phyloP scores from a whole-genome alignment of 2,888 invertebrate species.

The Catocala fraxini region DNA sequence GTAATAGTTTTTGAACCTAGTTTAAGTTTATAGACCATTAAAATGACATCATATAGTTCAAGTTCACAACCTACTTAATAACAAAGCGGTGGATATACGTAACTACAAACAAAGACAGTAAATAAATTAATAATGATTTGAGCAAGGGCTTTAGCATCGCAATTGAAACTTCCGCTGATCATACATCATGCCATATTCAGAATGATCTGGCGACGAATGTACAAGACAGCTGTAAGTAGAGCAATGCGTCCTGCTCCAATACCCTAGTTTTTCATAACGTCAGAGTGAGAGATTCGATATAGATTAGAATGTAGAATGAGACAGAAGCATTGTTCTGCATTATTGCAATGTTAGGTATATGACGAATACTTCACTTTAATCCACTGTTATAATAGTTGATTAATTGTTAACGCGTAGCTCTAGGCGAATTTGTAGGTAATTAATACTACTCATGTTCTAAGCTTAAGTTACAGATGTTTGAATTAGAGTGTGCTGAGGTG shows the following conservation, averaged over 20 bases:
- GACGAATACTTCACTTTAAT: conserved; percentile 44
- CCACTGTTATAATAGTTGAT: conserved; percentile 31
- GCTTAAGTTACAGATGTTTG: conserved; percentile 8
- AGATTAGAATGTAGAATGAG: neutral
- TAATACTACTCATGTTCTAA: conserved; percentile 13
- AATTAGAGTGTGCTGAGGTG: neutral
- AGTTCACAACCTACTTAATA: conserved; percentile 29
- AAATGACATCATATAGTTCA: conserved; percentile 15
- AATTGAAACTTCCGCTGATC: conserved; percentile 73
- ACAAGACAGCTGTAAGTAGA: neutral
- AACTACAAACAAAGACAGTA: conserved; percentile 57
- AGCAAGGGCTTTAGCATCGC: conserved; percentile 66
- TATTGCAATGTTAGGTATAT: conserved; percentile 1
- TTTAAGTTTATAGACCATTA: neutral
- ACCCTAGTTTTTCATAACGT: neutral
- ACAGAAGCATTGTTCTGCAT: neutral
- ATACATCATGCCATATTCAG: conserved; percentile 48
- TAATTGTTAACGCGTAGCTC: conserved; percentile 23
- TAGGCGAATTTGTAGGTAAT: conserved; percentile 3
- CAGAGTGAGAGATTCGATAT: neutral
- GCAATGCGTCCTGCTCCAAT: neutral
- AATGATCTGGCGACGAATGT: conserved; percentile 28
- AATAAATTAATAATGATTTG: conserved; percentile 60
- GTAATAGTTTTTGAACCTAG: no score
- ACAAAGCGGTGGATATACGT: conserved; percentile 49